Evolutionary conservation across 2,888 invertebrate genomes (phyloP).

Genomic region (Eledona agricola): DNA sequence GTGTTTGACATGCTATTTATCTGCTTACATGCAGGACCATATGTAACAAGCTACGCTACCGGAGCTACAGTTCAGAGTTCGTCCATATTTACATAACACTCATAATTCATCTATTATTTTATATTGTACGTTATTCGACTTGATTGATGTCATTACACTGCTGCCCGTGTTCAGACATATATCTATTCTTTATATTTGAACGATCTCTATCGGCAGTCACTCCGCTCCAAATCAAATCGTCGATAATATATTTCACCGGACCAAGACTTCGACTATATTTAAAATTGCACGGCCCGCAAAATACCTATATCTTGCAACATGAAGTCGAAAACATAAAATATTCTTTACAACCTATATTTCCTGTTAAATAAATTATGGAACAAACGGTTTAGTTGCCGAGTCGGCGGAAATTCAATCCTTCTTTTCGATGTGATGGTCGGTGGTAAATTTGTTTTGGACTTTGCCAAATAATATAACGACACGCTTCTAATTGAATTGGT

Average conservation of each 20-base stretch:
- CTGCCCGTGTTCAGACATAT: constrained; percentile 32
- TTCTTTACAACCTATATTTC: constrained; percentile 9
- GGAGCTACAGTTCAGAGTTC: constrained; percentile 37
- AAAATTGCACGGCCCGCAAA: constrained; percentile 3
- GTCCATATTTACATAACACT: constrained; percentile 39
- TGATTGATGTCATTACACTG: constrained; percentile 36
- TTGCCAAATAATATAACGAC: constrained; percentile 22
- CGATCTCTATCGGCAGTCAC: constrained; percentile 28
- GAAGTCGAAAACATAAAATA: constrained; percentile 4
- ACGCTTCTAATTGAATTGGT: constrained; percentile 16
- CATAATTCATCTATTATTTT: constrained; percentile 41
- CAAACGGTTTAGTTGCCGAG: constrained; percentile 2
- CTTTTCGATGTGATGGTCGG: constrained; percentile 4
- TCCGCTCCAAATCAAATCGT: constrained; percentile 30
- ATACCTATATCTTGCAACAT: constrained; percentile 1
- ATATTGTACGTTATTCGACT: constrained; percentile 36
- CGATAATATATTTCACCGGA: constrained; percentile 22
- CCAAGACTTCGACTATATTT: too few relatives aligned
- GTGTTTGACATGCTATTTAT: constrained; percentile 44
- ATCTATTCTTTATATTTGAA: constrained; percentile 29
- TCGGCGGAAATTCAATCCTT: constrained; percentile 9
- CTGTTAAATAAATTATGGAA: constrained; percentile 10
- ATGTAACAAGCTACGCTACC: constrained; percentile 36
- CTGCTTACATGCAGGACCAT: constrained; percentile 36
- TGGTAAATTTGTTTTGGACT: constrained; percentile 12